phyloP scores from a whole-genome alignment of 92 coral and sea anemone species.

The Scolanthus callimorphus region DNA sequence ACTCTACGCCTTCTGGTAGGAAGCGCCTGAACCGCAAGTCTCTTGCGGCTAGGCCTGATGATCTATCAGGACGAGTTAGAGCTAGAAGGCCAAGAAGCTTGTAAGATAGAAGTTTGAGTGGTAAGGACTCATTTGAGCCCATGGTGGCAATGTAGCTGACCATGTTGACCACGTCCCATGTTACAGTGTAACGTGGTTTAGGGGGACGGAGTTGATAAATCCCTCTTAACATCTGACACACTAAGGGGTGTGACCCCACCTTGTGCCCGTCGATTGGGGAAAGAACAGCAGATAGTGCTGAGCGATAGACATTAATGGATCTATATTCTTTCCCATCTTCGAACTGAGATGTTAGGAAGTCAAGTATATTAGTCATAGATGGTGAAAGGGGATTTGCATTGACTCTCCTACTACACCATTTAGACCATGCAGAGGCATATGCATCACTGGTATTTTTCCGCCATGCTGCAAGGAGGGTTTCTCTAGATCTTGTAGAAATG shows the following conservation, averaged over 20 bases:
- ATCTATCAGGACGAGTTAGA: constrained; percentile 37
- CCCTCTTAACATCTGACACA: constrained; percentile 32
- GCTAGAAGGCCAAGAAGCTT: constrained; percentile 27
- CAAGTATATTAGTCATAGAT: constrained; percentile 18
- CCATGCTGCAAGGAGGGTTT: constrained; percentile 52
- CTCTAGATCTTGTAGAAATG: constrained; percentile 41
- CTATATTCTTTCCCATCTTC: constrained; percentile 34
- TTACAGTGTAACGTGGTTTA: constrained; percentile 21
- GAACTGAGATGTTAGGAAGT: constrained; percentile 11
- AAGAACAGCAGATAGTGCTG: constrained; percentile 36
- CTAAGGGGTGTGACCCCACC: constrained; percentile 35
- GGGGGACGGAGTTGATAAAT: constrained; percentile 36
- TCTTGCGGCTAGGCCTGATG: constrained; percentile 25
- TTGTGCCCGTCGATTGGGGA: constrained; percentile 30
- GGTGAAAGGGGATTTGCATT: constrained; percentile 25
- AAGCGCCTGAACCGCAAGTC: constrained; percentile 23
- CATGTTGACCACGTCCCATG: constrained; percentile 26
- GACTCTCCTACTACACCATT: constrained; percentile 9
- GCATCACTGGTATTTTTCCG: constrained; percentile 23
- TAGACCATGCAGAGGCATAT: constrained; percentile 27
- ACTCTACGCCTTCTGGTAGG: constrained; percentile 35
- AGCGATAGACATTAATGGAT: constrained; percentile 28
- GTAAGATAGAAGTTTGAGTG: constrained; percentile 15
- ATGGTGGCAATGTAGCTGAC: constrained; percentile 16
- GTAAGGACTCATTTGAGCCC: constrained; percentile 5